Conservation (phyloP, 2,888 invertebrate species). For the Sinopyrophorus schimmeli region DNA sequence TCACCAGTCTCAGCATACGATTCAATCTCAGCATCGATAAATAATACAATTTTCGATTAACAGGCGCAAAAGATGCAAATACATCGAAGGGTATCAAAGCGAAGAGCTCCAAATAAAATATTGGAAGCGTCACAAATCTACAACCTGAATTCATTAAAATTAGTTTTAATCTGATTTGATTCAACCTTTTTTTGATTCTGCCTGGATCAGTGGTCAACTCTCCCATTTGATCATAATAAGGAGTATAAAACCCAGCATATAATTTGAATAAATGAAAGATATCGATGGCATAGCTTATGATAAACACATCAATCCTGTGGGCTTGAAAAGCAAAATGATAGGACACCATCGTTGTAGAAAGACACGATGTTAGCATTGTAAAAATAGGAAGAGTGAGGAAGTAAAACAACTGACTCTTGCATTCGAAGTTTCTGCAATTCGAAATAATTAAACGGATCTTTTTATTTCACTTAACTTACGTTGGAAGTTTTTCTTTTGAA, state of each 20-base stretch:
- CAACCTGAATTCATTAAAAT: background rate
- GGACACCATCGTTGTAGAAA: conserved; percentile 26
- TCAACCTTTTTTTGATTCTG: conserved; percentile 25
- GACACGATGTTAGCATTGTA: conserved; percentile 29
- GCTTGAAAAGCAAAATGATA: conserved; percentile 33
- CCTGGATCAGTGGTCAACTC: conserved; percentile 20
- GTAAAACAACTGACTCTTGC: background rate
- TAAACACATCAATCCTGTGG: conserved; percentile 16
- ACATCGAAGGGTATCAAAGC: conserved; percentile 30
- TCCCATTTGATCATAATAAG: conserved; percentile 26
- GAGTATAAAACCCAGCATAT: conserved; percentile 31
- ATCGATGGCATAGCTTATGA: conserved; percentile 32
- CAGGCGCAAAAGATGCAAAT: conserved; percentile 11
- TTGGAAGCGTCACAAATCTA: conserved; percentile 23
- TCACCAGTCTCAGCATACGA: conserved; percentile 29
- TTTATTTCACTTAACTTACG: no score
- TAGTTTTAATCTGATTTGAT: background rate
- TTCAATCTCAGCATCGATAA: conserved; percentile 27
- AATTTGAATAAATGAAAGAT: conserved; percentile 32
- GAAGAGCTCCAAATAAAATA: conserved; percentile 31
- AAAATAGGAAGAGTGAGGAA: conserved; percentile 15
- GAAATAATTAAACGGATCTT: no score
- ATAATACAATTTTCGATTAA: conserved; percentile 8
- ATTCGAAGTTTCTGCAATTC: background rate
- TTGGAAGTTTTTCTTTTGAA: no score